A percentile compares a stretch with the other conserved stretches of the same genome.
phyloP scores from a whole-genome alignment of 2,888 invertebrate genomes.

The Cephus spinipes region DNA sequence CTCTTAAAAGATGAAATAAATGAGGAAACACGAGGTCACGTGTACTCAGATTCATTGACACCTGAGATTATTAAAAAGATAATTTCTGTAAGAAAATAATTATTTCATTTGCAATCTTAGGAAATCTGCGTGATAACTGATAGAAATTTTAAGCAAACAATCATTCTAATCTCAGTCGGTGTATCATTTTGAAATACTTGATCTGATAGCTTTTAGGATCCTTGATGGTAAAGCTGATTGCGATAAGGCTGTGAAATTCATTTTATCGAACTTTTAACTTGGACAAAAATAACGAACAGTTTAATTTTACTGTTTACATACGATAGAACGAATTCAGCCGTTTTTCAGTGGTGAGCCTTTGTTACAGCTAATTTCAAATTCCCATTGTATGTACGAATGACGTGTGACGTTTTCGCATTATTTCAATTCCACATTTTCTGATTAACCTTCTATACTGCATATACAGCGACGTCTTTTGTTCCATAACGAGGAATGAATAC shows the following conservation, averaged over 20 bases:
- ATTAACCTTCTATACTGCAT: neutral
- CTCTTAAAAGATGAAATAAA: neutral
- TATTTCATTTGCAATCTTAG: neutral
- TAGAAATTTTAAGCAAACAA: neutral
- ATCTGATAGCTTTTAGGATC: neutral
- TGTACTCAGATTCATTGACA: neutral
- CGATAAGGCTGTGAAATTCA: neutral
- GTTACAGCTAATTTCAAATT: neutral
- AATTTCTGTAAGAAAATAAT: neutral
- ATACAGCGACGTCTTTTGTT: neutral
- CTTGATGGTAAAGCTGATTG: neutral
- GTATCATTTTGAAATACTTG: neutral
- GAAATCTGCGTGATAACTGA: neutral
- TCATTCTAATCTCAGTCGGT: neutral
- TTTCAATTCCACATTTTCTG: neutral
- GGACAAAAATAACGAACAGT: neutral
- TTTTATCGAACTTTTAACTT: neutral
- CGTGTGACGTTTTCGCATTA: neutral
- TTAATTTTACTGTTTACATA: neutral
- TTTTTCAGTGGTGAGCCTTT: neutral
- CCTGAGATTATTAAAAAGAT: neutral
- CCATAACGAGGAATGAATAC: neutral
- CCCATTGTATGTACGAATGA: neutral
- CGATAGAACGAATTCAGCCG: neutral
- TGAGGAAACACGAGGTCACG: neutral